Conservation (phyloP, 2,888 invertebrate genomes). For the Rhogogaster chlorosoma region DNA sequence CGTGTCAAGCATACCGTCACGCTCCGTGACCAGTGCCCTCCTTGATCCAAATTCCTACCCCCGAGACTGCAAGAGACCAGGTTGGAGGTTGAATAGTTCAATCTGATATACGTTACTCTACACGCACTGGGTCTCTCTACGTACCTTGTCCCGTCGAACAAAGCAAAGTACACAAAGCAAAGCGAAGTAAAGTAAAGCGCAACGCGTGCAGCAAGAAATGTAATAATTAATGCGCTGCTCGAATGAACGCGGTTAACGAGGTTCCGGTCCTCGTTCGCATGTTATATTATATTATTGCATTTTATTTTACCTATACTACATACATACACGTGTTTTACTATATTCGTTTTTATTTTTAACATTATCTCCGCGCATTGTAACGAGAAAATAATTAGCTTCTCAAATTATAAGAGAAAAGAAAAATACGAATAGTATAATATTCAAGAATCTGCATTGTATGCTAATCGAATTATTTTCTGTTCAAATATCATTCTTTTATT, state of each 20-base stretch:
- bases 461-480: background rate
- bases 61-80: constrained; percentile 58
- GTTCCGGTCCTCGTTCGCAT: constrained; percentile 20
- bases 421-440: background rate
- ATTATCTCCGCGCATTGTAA: background rate
- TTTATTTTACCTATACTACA: background rate
- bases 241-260: constrained; percentile 47
- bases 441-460: background rate
- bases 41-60: constrained; percentile 74
- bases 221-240: constrained; percentile 39
- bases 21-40: constrained; percentile 67
- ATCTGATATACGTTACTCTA: constrained; percentile 61
- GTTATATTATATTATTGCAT: background rate
- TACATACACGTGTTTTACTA: background rate
- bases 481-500: background rate
- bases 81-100: constrained; percentile 71
- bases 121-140: background rate
- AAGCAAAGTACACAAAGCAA: background rate
- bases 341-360: background rate
- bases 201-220: constrained; percentile 40
- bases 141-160: constrained; percentile 8
- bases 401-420: background rate
- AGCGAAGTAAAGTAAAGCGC: constrained; percentile 32
- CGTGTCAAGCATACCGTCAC: constrained; percentile 58
- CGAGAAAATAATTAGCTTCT: background rate